A percentile compares a stretch with the other conserved stretches of the same genome.
phyloP scores from a whole-genome alignment of 2,888 invertebrate genomes.

The Amiota mariae region DNA sequence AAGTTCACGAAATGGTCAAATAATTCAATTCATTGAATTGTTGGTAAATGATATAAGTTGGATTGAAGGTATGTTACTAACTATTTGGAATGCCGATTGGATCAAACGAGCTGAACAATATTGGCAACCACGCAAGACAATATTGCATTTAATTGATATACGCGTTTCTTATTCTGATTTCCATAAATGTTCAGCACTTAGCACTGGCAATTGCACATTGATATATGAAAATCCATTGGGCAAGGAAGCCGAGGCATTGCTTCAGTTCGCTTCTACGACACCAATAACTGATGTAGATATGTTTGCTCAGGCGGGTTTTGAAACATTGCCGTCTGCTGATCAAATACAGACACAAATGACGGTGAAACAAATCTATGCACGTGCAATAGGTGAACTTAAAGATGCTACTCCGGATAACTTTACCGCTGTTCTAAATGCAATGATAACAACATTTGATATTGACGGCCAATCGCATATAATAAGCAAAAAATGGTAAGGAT shows the following conservation, averaged over 20 bases:
- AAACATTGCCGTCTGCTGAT: constrained; percentile 66
- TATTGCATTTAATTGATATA: constrained; percentile 82
- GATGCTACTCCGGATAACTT: constrained; percentile 76
- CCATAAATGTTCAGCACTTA: constrained; percentile 75
- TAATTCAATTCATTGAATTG: constrained; percentile 77
- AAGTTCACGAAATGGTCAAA: constrained; percentile 46
- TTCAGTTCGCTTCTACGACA: constrained; percentile 57
- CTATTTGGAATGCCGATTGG: constrained; percentile 81
- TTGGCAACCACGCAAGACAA: constrained; percentile 82
- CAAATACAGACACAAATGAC: constrained; percentile 76
- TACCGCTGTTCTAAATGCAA: constrained; percentile 80
- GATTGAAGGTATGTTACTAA: constrained; percentile 77
- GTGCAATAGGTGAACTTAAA: constrained; percentile 70
- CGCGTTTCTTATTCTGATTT: constrained; percentile 78
- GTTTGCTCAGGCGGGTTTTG: constrained; percentile 44
- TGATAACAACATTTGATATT: constrained; percentile 82
- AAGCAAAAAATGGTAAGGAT: constrained; percentile 73
- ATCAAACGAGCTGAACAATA: constrained; percentile 76
- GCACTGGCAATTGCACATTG: constrained; percentile 76
- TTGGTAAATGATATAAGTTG: constrained; percentile 79
- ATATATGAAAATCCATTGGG: constrained; percentile 84
- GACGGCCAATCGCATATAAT: constrained; percentile 75
- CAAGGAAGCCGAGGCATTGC: constrained; percentile 76
- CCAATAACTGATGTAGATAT: constrained; percentile 49
- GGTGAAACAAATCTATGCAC: constrained; percentile 76